Percentiles rank a stretch among this genome's conserved stretches.
These are phyloP conservation scores for Lerema accius DNA, from an alignment of 1,140 invertebrate genomes.

Conservation along the genomic window DNA sequence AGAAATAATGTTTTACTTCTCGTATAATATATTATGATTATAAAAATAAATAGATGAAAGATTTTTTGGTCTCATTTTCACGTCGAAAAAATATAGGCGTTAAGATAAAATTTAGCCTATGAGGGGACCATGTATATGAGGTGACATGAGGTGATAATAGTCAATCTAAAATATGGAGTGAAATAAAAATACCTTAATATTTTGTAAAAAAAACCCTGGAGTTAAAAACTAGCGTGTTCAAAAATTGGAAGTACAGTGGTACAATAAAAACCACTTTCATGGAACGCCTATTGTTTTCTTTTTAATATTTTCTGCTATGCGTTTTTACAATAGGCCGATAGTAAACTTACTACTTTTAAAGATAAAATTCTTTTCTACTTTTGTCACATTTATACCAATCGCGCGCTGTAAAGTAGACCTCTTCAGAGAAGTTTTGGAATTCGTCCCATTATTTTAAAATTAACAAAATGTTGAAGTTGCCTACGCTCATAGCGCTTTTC, in stretches of 20 bases:
- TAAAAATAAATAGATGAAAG: no score
- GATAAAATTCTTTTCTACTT: constrained; percentile 44
- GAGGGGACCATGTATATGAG: no score
- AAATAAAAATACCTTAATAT: no score
- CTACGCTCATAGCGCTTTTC: background rate
- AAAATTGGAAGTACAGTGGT: constrained; percentile 26
- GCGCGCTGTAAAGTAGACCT: background rate
- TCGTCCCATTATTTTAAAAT: background rate
- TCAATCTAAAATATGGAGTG: no score
- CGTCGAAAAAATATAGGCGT: no score
- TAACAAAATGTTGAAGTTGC: constrained; percentile 14
- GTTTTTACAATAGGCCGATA: constrained; percentile 60
- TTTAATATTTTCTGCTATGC: constrained; percentile 56
- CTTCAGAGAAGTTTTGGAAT: background rate
- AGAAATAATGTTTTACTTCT: no score
- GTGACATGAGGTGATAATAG: no score
- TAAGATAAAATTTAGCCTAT: no score
- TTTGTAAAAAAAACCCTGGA: background rate
- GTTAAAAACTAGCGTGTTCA: background rate
- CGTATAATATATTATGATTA: no score
- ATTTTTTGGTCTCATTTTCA: no score
- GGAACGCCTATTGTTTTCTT: constrained; percentile 62
- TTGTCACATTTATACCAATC: constrained; percentile 14
- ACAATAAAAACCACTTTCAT: constrained; percentile 60
- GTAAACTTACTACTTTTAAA: constrained; percentile 52